These are phyloP conservation scores for Machimus rusticus DNA, from an alignment of 2,888 invertebrate species.

Conservation along the genomic window DNA sequence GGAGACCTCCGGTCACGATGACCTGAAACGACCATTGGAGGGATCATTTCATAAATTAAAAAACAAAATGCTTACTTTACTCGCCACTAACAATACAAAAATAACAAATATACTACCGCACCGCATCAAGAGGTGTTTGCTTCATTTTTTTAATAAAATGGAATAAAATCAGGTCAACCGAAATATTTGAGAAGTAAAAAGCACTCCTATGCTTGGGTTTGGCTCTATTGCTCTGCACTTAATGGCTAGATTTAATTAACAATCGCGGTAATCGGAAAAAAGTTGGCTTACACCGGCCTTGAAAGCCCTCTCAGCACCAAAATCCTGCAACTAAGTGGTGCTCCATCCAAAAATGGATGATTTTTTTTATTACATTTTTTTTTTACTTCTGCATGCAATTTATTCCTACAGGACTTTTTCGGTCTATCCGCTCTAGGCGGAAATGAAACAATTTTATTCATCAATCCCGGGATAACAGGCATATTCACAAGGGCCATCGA, in stretches of 20 bases:
- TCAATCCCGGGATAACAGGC: not conserved
- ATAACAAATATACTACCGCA: not conserved
- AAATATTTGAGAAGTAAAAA: not conserved
- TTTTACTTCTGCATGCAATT: not conserved
- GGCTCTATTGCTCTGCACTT: not conserved
- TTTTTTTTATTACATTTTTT: not conserved
- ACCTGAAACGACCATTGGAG: not conserved
- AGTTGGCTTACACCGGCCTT: not conserved
- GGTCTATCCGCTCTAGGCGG: not conserved
- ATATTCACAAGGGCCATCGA: not conserved
- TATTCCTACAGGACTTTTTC: not conserved
- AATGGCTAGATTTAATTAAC: not conserved
- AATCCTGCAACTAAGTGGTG: not conserved
- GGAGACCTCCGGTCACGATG: not conserved
- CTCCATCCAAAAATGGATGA: not conserved
- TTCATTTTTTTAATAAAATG: not conserved
- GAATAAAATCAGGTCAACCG: not conserved
- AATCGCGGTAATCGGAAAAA: not conserved
- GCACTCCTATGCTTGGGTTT: not conserved
- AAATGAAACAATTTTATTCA: slow-evolving; percentile 17
- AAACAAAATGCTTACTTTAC: not conserved
- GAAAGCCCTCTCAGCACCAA: not conserved
- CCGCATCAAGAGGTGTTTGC: not conserved
- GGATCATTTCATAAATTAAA: not conserved
- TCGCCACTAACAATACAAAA: not conserved